Evolutionary conservation across 2,113 vertebrate species (phyloP).

Genomic region (Hippocampus comes): DNA sequence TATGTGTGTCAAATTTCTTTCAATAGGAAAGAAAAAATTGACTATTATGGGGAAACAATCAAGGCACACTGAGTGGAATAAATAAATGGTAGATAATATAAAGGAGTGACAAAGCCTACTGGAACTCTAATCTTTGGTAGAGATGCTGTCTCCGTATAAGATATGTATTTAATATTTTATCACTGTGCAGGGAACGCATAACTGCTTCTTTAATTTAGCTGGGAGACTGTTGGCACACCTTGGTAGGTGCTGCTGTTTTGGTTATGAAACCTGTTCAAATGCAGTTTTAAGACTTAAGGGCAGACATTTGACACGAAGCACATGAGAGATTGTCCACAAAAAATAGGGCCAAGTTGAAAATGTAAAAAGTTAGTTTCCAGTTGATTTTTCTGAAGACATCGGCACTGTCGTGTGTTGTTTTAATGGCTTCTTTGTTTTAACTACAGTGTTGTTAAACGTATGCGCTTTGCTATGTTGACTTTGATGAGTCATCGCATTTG

Average conservation of each 20-base stretch:
- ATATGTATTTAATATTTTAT: not conserved
- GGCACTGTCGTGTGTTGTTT: not conserved
- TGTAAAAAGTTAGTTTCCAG: not conserved
- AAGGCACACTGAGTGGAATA: not conserved
- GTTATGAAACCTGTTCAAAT: not conserved
- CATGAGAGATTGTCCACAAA: no score
- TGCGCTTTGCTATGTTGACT: not conserved
- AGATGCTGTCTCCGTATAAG: not conserved
- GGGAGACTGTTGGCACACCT: not conserved
- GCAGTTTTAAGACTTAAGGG: not conserved
- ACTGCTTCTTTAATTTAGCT: not conserved
- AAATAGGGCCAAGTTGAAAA: not conserved
- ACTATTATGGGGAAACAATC: no score
- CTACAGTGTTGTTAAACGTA: not conserved
- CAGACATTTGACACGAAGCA: not conserved
- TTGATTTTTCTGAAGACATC: not conserved
- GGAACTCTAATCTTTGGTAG: no score
- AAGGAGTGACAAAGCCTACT: not conserved
- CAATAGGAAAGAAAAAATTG: no score
- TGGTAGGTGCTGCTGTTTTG: not conserved
- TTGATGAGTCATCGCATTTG: slow-evolving; percentile 5
- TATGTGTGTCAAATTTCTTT: no score
- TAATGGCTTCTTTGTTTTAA: not conserved
- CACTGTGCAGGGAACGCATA: not conserved
- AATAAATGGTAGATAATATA: not conserved